Evolutionary conservation across 2,113 vertebrate species (phyloP), one percentile per base, ranked within the genome.

Genomic region (Prietella phreatophila): DNA sequence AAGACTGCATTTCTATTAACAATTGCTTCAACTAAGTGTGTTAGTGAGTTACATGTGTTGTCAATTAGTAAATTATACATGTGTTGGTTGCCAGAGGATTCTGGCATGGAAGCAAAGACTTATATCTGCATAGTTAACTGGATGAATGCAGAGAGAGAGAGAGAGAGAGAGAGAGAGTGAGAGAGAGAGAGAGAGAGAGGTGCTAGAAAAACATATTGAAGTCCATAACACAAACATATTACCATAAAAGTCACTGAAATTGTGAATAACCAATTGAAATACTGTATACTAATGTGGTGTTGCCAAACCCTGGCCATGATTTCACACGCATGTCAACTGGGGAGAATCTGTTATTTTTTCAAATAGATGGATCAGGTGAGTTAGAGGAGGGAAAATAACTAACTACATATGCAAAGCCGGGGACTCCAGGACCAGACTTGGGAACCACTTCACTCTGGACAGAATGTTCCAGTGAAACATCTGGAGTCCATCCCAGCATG

Each of bases 401-500:
- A 22, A 10, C 78, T 5, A 22, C 19, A 60, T 58, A 80, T 80
- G 78, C 53, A 60, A 33, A 60, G 55, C 80, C 14, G 30, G 80
- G 55, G 17, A 60, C 55, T 82, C 80, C 30, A 25, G 80, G 55
- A 82, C 11, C 56, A 61, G 80, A 61, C 58, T 8, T 61, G 22
- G 30, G 20, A 55, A 71, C 58, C 85, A 65, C 39, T 33, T 58
- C 8, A 81, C 76, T 56, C 6, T 10, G 56, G 55, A 81, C 86
- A 83, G 2, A 71, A n/a, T 89, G 87, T 90, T 85, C 89, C 85
- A 71, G 80, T 47, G n/a, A 56, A 80, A 83, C 87, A 88, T 88
- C 90, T 91, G 89, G 84, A 89, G 75, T 87, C 55, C 83, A 85
- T 89, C 87, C 73, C n/a, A 80, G 17, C 50, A 8, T 86, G 81